These are phyloP conservation scores for Harpalus rufipes DNA, from an alignment of 2,888 invertebrate genomes.

Conservation along the genomic window DNA sequence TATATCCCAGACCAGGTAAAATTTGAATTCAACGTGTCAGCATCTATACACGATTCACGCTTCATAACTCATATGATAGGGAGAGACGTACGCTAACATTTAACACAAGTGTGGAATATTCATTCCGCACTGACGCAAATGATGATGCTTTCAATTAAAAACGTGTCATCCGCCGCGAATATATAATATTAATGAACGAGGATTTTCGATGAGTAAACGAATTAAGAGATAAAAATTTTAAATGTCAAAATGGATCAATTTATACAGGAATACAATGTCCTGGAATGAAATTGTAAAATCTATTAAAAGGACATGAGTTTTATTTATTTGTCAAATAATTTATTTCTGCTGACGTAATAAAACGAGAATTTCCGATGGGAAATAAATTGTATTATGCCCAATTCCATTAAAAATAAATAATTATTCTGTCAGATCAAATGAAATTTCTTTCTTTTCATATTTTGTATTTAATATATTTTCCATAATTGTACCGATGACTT, in stretches of 20 bases:
- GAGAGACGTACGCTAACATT: constrained; percentile 37
- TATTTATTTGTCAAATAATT: constrained; percentile 37
- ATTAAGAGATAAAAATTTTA: constrained; percentile 56
- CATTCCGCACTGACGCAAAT: constrained; percentile 45
- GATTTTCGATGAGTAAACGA: constrained; percentile 58
- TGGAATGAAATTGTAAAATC: constrained; percentile 51
- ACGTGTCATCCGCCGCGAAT: constrained; percentile 50
- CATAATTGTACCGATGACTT: too few relatives aligned
- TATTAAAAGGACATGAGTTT: constrained; percentile 42
- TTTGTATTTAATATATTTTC: too few relatives aligned
- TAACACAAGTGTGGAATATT: constrained; percentile 45
- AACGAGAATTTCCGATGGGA: constrained; percentile 32
- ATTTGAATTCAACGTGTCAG: not conserved
- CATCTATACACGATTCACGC: not conserved
- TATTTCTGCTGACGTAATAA: constrained; percentile 27
- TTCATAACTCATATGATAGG: not conserved
- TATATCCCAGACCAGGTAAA: not conserved
- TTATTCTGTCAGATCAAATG: not conserved
- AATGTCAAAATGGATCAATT: constrained; percentile 49
- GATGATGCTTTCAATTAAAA: constrained; percentile 55
- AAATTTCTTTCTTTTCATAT: too few relatives aligned
- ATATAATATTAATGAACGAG: constrained; percentile 58
- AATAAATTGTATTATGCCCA: constrained; percentile 17
- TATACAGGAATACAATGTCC: constrained; percentile 4
- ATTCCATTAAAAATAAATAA: constrained; percentile 9